Base-by-base conservation (phyloP, 2,797 vertebrate species). In the Chelidonichthys spinosus region DNA sequence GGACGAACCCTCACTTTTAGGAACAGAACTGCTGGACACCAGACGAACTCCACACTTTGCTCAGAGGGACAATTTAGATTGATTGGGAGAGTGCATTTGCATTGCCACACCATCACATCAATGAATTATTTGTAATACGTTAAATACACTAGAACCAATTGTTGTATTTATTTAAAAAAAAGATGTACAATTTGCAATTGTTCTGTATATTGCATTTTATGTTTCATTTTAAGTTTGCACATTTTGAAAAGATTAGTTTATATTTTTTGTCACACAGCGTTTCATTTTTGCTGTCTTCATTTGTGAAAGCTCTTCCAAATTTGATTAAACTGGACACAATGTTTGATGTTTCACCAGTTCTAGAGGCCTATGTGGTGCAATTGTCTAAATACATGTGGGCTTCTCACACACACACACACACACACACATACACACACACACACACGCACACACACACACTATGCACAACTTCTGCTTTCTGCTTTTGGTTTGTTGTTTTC, bases 111-210 rank as follows among this genome's bases (percentile, higher is more conserved):
- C 40, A 66, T 55, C 11, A 25, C 35, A 47, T 49, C 9, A 52
- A 78, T 42, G 0, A 25, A 11, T 10, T 37, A 2, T 40, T 68
- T 64, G 13, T 8, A 64, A 33, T 42, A 37, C 3, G 32, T 17
- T 69, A 6, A 50, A 76, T 15, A 56, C 37, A 76, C 58, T 75
- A 39, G 2, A 83, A 62, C 8, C n/a, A 54, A 52, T 76, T 44
- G 15, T 7, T 78, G 46, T 86, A 85, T 89, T 85, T 78, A 85
- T 80, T 76, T 14, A 46, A 36, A 53, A 54, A 54, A 15, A 58
- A 32, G 8, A 6, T 6, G 15, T 25, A 36, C 1, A 14, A 10
- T 69, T 52, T 53, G 3, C 25, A 3, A 0, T 10, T 35, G 50
- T 49, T 73, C 50, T 33, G 5, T 72, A 7, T 64, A 18, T 50